A percentile compares a stretch with the other conserved stretches of the same genome.
phyloP scores from a whole-genome alignment of 35 echinoderm and acorn worm species.

The Lytechinus pictus region DNA sequence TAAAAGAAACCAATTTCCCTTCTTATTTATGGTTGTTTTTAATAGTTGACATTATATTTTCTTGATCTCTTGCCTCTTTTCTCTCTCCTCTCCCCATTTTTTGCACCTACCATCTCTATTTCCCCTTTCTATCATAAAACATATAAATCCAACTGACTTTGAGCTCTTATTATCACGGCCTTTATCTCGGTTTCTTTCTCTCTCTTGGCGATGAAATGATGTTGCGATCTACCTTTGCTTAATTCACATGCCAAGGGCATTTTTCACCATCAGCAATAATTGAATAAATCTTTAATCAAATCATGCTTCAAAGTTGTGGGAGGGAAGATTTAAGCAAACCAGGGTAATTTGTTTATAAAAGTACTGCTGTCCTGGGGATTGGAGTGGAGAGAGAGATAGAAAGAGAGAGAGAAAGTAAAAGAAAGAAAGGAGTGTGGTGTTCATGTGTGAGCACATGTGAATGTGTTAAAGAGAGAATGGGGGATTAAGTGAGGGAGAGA shows the following conservation, averaged over 20 bases:
- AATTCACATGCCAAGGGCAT: not conserved
- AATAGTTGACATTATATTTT: too few relatives aligned
- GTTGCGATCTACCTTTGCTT: not conserved
- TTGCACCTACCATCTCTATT: too few relatives aligned
- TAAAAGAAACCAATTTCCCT: too few relatives aligned
- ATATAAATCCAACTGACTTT: too few relatives aligned
- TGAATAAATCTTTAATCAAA: conserved; percentile 3
- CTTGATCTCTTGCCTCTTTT: too few relatives aligned
- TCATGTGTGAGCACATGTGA: too few relatives aligned
- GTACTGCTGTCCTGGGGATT: not conserved
- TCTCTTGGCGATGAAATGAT: not conserved
- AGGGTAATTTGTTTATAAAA: conserved; percentile 26
- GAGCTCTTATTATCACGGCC: too few relatives aligned
- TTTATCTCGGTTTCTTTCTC: too few relatives aligned
- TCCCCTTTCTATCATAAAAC: too few relatives aligned
- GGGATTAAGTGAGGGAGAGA: not conserved
- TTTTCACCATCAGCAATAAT: conserved; percentile 8
- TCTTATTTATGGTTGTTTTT: too few relatives aligned
- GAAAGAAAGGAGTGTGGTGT: not conserved
- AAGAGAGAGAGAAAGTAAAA: not conserved
- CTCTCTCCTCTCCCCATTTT: too few relatives aligned
- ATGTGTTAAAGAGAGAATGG: not conserved
- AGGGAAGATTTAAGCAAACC: not conserved
- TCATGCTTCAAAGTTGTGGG: not conserved
- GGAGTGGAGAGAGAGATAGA: not conserved